Percentiles rank a stretch among this genome's conserved stretches.
Conservation (phyloP, 2,797 vertebrate species). For the Fundulus diaphanus region DNA sequence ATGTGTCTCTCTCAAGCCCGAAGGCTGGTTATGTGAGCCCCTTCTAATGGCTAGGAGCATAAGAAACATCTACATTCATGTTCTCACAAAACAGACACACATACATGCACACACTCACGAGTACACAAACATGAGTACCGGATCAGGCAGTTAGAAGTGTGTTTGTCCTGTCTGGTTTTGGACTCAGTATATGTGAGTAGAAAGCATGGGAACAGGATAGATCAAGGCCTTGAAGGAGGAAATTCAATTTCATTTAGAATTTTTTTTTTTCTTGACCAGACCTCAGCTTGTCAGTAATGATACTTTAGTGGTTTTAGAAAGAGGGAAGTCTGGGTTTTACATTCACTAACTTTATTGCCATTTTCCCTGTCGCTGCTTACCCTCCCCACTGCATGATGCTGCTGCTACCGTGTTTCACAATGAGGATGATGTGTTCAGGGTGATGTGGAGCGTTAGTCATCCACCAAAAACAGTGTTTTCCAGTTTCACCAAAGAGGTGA, state of each 20-base stretch:
- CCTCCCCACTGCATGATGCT: background rate
- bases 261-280: conserved; percentile 39
- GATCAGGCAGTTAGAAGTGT: conserved; percentile 35
- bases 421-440: too few relatives aligned
- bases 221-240: conserved; percentile 26
- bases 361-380: background rate
- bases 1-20: conserved; percentile 79
- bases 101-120: conserved; percentile 6
- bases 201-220: conserved; percentile 30
- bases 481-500: too few relatives aligned
- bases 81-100: conserved; percentile 68
- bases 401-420: too few relatives aligned
- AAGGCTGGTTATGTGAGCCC: conserved; percentile 83
- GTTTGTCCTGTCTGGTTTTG: conserved; percentile 38
- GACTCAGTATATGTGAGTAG: conserved; percentile 28
- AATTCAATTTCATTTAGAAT: conserved; percentile 49
- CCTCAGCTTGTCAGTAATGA: conserved; percentile 29
- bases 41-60: conserved; percentile 81
- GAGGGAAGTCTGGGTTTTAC: conserved; percentile 18
- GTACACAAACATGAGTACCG: conserved; percentile 23
- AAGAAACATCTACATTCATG: conserved; percentile 75
- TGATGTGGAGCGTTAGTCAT: too few relatives aligned
- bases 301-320: conserved; percentile 40
- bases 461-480: too few relatives aligned
- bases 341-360: too few relatives aligned